These are phyloP conservation scores for Trichonephila clavipes DNA, from an alignment of 1,140 invertebrate species.

Conservation along the genomic window DNA sequence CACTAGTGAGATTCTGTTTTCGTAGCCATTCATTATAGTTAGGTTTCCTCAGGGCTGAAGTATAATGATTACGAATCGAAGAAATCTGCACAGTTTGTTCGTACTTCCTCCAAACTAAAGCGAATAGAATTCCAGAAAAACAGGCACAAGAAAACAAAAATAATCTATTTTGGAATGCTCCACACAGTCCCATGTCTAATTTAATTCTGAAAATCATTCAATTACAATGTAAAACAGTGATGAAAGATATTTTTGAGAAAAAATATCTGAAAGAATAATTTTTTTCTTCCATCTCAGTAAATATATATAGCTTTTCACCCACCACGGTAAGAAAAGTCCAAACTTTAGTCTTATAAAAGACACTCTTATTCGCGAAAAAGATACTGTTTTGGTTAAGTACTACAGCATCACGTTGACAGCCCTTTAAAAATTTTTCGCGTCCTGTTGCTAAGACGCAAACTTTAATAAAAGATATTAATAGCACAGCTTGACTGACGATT, in stretches of 20 bases:
- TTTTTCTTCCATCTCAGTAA: too few relatives aligned
- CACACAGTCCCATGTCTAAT: slow-evolving; percentile 33
- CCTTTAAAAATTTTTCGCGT: not conserved
- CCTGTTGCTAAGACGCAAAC: not conserved
- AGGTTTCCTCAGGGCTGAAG: slow-evolving; percentile 63
- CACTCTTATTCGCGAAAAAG: too few relatives aligned
- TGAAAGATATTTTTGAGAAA: not conserved
- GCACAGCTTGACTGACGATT: too few relatives aligned
- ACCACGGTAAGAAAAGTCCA: too few relatives aligned
- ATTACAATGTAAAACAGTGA: not conserved
- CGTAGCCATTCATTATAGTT: slow-evolving; percentile 77
- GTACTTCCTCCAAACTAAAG: slow-evolving; percentile 78
- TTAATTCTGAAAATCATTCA: not conserved
- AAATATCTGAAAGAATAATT: not conserved
- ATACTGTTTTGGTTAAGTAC: not conserved
- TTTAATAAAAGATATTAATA: too few relatives aligned
- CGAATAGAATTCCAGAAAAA: slow-evolving; percentile 78
- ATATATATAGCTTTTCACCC: too few relatives aligned
- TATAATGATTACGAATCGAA: slow-evolving; percentile 64
- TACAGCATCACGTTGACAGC: not conserved
- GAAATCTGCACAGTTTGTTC: slow-evolving; percentile 77
- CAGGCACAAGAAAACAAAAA: slow-evolving; percentile 78
- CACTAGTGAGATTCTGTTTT: slow-evolving; percentile 43
- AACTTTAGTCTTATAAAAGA: too few relatives aligned
- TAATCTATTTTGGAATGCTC: slow-evolving; percentile 67